Conservation (phyloP, 2,113 vertebrate species). For the Neotragus moschatus region DNA sequence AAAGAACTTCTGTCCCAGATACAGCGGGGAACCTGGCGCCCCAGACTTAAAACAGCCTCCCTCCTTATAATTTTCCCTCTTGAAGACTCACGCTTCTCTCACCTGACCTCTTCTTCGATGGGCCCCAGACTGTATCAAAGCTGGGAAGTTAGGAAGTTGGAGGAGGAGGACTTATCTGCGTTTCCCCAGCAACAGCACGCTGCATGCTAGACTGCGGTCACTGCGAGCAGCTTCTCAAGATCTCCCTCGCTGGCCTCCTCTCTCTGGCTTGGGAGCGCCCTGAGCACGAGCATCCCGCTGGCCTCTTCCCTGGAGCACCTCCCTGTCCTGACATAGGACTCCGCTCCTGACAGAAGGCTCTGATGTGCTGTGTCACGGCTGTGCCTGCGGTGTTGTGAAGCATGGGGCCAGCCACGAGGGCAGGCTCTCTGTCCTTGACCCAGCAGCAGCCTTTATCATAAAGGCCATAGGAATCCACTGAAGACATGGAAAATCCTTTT, state of each 20-base stretch:
- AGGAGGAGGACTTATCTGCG: background rate
- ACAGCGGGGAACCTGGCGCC: background rate
- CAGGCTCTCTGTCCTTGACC: too few species aligned
- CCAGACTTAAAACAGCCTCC: rapidly evolving
- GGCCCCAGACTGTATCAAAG: background rate
- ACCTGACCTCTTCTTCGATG: background rate
- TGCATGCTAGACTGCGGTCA: rapidly evolving
- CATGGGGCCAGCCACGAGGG: rapidly evolving
- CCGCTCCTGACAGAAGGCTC: too few species aligned
- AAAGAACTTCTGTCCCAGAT: background rate
- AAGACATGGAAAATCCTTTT: background rate
- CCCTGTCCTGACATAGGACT: rapidly evolving
- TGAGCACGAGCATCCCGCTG: rapidly evolving
- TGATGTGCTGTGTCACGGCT: rapidly evolving
- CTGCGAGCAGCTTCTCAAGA: too few species aligned
- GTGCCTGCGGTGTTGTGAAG: rapidly evolving
- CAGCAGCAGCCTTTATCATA: too few species aligned
- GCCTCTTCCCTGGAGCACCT: rapidly evolving
- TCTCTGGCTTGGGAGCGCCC: background rate
- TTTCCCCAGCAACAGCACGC: rapidly evolving
- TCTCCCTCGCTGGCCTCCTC: rapidly evolving
- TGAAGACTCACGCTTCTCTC: background rate
- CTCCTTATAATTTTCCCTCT: background rate
- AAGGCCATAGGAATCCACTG: background rate
- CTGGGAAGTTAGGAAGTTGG: background rate